These are phyloP conservation scores for Phocides pigmalion DNA, from an alignment of 1,140 invertebrate genomes.

Conservation along the genomic window DNA sequence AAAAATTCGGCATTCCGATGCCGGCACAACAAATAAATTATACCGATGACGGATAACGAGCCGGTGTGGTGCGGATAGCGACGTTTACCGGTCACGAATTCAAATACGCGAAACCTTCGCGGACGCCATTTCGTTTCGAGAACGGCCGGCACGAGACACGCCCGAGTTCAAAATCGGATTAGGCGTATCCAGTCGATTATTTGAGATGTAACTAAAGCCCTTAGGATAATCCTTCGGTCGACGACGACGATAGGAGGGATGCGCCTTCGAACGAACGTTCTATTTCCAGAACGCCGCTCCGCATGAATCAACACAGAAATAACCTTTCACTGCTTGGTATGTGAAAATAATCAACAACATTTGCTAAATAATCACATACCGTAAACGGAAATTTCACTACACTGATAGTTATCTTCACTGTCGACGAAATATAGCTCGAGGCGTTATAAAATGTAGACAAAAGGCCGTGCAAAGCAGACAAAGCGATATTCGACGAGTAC, in stretches of 20 bases:
- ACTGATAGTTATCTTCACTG: slow-evolving; percentile 67
- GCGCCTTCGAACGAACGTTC: slow-evolving; percentile 71
- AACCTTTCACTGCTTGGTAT: slow-evolving; percentile 77
- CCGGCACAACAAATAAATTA: slow-evolving; percentile 26
- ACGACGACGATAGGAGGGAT: slow-evolving; percentile 66
- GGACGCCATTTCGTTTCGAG: slow-evolving; percentile 76
- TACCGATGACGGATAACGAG: slow-evolving; percentile 38
- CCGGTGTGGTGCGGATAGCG: slow-evolving; percentile 48
- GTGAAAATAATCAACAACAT: slow-evolving; percentile 67
- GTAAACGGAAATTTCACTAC: slow-evolving; percentile 74
- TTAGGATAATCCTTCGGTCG: slow-evolving; percentile 61
- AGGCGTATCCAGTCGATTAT: slow-evolving; percentile 42
- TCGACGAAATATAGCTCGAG: slow-evolving; percentile 54
- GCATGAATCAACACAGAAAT: slow-evolving; percentile 83
- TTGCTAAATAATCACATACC: slow-evolving; percentile 71
- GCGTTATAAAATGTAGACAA: slow-evolving; percentile 65
- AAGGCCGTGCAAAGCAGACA: slow-evolving; percentile 63
- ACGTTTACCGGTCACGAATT: slow-evolving; percentile 79
- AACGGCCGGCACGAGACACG: slow-evolving; percentile 64
- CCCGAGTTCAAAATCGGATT: slow-evolving; percentile 53
- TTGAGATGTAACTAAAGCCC: slow-evolving; percentile 46
- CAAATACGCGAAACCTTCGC: slow-evolving; percentile 71
- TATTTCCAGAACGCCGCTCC: slow-evolving; percentile 81
- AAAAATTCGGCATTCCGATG: slow-evolving; percentile 23
- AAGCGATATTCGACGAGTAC: slow-evolving; percentile 54